Conservation (phyloP, 2,888 invertebrate genomes). For the Drosophila percnosoma region DNA sequence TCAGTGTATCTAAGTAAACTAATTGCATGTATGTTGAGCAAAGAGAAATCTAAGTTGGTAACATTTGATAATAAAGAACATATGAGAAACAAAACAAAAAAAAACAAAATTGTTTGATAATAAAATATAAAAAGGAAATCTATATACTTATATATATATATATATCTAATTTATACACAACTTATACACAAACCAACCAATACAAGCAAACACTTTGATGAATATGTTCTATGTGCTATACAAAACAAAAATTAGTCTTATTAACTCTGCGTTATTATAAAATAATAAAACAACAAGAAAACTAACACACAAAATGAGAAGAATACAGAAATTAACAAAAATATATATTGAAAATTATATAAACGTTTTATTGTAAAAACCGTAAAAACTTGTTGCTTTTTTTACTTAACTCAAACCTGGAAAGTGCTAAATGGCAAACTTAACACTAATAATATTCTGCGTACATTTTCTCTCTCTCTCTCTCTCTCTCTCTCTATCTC, state of each 20-base stretch:
- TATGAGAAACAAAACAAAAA: conserved; percentile 23
- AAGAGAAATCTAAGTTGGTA: conserved; percentile 33
- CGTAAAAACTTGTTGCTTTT: conserved; percentile 77
- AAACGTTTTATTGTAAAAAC: conserved; percentile 81
- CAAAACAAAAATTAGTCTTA: conserved; percentile 55
- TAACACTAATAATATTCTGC: conserved; percentile 58
- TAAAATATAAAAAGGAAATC: conserved; percentile 20
- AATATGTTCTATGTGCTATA: conserved; percentile 60
- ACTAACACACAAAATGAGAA: conserved; percentile 39
- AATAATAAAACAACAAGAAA: conserved; percentile 37
- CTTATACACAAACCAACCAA: conserved; percentile 55
- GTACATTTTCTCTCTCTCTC: conserved; percentile 51
- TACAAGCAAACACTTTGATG: conserved; percentile 48
- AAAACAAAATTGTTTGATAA: conserved; percentile 45
- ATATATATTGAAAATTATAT: conserved; percentile 77
- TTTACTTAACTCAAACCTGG: conserved; percentile 71
- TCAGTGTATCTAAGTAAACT: conserved; percentile 40
- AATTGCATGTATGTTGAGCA: conserved; percentile 55
- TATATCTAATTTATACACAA: conserved; percentile 60
- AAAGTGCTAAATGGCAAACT: conserved; percentile 63
- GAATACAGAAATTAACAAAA: conserved; percentile 48
- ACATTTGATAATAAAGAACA: conserved; percentile 11
- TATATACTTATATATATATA: conserved; percentile 38
- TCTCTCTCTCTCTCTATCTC: conserved; percentile 37
- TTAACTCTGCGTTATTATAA: conserved; percentile 60